A percentile compares a stretch with the other conserved stretches of the same genome.
These are phyloP conservation scores for Ceratosolen fusciceps DNA, from an alignment of 1,140 invertebrate genomes.

Conservation along the genomic window DNA sequence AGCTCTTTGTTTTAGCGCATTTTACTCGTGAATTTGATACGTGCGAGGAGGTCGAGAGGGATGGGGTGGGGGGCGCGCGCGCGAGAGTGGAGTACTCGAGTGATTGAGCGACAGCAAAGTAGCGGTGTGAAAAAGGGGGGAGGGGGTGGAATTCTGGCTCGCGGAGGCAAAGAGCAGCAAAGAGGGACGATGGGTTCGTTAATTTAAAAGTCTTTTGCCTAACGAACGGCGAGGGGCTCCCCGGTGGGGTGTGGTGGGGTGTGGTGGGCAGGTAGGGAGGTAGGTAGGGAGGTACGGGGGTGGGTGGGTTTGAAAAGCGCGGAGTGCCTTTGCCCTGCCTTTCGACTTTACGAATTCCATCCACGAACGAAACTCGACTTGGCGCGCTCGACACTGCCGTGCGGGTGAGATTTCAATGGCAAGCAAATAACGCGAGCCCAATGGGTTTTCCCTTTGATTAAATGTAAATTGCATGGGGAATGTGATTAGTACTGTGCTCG, in stretches of 20 bases:
- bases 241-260: too few species aligned
- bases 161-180: constrained; percentile 38
- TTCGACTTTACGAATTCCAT: constrained; percentile 67
- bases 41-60: too few species aligned
- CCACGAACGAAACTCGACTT: constrained; percentile 52
- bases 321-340: constrained; percentile 48
- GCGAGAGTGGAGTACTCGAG: too few species aligned
- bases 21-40: too few species aligned
- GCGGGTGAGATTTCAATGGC: constrained; percentile 67
- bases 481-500: constrained; percentile 66
- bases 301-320: constrained; percentile 21
- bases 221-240: background rate
- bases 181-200: constrained; percentile 41
- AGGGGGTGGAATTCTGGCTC: too few species aligned
- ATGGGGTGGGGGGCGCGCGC: too few species aligned
- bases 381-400: constrained; percentile 40
- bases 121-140: background rate
- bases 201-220: constrained; percentile 44
- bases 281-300: too few species aligned
- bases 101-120: background rate
- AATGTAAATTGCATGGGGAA: constrained; percentile 70
- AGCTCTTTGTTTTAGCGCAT: too few species aligned
- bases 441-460: constrained; percentile 70
- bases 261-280: too few species aligned
- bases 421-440: constrained; percentile 69